A percentile compares a stretch with the other conserved stretches of the same genome.
phyloP scores from a whole-genome alignment of 2,888 invertebrate genomes.

The Agrotis segetum region DNA sequence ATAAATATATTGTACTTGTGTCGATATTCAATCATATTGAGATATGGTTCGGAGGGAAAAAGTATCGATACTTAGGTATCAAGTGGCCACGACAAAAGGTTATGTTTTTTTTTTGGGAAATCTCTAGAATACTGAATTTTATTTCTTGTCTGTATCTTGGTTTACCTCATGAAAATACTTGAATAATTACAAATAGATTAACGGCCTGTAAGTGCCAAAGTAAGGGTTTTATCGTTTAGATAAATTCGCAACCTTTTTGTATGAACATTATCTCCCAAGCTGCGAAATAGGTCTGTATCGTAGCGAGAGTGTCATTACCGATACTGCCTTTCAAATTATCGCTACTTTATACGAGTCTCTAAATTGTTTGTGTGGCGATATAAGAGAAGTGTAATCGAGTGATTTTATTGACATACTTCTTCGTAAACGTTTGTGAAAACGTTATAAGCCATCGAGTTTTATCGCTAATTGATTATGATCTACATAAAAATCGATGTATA shows the following conservation, averaged over 20 bases:
- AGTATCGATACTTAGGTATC: not conserved
- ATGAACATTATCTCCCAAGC: not conserved
- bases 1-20: slow-evolving; percentile 60
- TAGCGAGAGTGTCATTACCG: not conserved
- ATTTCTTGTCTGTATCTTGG: too few relatives aligned
- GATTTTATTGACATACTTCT: slow-evolving; percentile 45
- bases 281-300: not conserved
- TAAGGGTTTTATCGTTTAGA: not conserved
- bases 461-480: slow-evolving; percentile 54
- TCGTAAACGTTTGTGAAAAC: slow-evolving; percentile 47
- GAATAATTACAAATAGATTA: not conserved
- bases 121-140: too few relatives aligned
- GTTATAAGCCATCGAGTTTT: slow-evolving; percentile 45
- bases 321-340: not conserved
- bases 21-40: slow-evolving; percentile 49
- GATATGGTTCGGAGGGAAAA: slow-evolving; percentile 5
- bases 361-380: slow-evolving; percentile 40
- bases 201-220: not conserved
- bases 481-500: slow-evolving; percentile 47
- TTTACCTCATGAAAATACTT: too few relatives aligned
- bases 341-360: not conserved
- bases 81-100: too few relatives aligned
- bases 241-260: not conserved
- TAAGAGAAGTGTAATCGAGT: slow-evolving; percentile 38
- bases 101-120: too few relatives aligned